phyloP scores from a whole-genome alignment of 2,888 invertebrate genomes.

The Cephus nigrinus region DNA sequence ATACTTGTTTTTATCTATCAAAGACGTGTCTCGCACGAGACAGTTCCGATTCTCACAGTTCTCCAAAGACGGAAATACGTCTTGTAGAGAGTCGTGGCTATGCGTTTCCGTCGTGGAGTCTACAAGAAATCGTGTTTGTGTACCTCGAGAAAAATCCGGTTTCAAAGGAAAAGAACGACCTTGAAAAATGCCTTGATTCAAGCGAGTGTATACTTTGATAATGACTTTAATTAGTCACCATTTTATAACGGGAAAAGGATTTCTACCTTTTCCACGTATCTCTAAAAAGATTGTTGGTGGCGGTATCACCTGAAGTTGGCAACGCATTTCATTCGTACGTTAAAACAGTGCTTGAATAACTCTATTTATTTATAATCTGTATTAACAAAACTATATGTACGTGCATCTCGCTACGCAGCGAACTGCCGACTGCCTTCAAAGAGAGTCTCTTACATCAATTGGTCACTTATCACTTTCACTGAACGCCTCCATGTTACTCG shows the following conservation, averaged over 20 bases:
- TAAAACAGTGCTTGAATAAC: not conserved
- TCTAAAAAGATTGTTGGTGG: not conserved
- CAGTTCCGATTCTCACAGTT: not conserved
- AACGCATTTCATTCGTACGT: too few species aligned
- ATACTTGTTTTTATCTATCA: not conserved
- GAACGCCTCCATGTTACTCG: conserved; percentile 17
- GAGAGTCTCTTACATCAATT: conserved; percentile 43
- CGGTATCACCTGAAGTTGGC: not conserved
- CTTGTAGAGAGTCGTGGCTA: not conserved
- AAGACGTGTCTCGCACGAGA: not conserved
- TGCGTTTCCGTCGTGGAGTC: not conserved
- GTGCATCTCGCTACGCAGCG: not conserved
- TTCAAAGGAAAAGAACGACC: not conserved
- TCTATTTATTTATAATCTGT: not conserved
- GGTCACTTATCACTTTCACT: conserved; percentile 47
- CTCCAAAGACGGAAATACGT: not conserved
- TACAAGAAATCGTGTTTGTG: not conserved
- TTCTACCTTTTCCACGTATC: not conserved
- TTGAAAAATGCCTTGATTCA: not conserved
- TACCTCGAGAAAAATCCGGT: not conserved
- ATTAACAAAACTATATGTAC: not conserved
- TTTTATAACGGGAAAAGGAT: not conserved
- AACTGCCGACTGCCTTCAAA: conserved; percentile 3
- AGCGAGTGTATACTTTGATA: not conserved
- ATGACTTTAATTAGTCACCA: not conserved